Evolutionary conservation across 1,140 invertebrate genomes (phyloP), one percentile per base, ranked within the genome.

Genomic region (Zaprionus gabonicus): DNA sequence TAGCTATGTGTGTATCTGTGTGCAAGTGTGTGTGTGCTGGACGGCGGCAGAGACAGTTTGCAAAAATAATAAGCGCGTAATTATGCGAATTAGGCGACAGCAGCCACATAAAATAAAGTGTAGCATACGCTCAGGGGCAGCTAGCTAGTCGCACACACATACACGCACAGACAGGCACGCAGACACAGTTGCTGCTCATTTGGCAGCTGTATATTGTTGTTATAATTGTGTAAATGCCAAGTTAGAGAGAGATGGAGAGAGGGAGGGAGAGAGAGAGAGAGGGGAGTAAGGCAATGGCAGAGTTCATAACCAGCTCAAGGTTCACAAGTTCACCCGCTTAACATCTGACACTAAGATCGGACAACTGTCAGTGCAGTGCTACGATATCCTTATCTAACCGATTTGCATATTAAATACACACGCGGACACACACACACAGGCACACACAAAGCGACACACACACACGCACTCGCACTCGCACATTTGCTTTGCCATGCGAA

Each of bases 31-130:
- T 25, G 13, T 20, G 4, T 46, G 69, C 13, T 20, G 23, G 53
- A 27, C 34, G 34, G 68, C 27, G n/a, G 12, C 44, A 68, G 64
- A 71, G 64, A 75, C 81, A 78, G 75, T 81, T 88, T 76, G 84
- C 78, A 71, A 88, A 88, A 87, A 87, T 87, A 87, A 87, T 88
- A 87, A 81, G 84, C 84, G 84, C 84, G 84, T 88, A 88, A 87
- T 90, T 88, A 87, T 90, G 78, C 84, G 84, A 87, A 88, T 87
- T 88, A 87, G 84, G 72, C 75, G 84, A 87, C 84, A 79, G 62
- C 78, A 84, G 74, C 46, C 60, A 38, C 83, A 88, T 81, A 68
- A 83, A 81, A 88, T 84, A 88, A 88, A 90, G 84, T 90, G 85
- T 79, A 78, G 85, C 84, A 88, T 90, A 84, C 81, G 84, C 84